These are phyloP conservation scores for Anguilla anguilla DNA, from an alignment of 2,797 vertebrate species.

Conservation along the genomic window DNA sequence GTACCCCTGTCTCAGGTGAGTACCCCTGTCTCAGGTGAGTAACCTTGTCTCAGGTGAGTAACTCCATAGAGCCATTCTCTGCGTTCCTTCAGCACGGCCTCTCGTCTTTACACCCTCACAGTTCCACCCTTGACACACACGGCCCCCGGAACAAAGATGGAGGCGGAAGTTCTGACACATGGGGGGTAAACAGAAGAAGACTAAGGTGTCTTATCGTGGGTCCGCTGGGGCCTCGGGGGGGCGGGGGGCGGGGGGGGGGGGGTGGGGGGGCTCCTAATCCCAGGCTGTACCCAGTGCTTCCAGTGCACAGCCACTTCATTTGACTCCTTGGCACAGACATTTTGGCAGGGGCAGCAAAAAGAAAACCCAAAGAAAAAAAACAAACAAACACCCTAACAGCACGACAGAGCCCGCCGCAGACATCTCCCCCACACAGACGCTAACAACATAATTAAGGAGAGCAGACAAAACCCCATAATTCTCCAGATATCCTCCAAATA, in stretches of 20 bases:
- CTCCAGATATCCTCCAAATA: not conserved
- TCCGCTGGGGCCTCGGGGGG: too few species aligned
- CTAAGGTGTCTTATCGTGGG: too few species aligned
- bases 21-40: too few species aligned
- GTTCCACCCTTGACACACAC: not conserved
- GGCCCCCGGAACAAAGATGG: not conserved
- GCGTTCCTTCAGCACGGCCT: not conserved
- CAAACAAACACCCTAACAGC: not conserved
- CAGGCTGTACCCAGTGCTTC: not conserved
- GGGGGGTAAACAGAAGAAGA: too few species aligned
- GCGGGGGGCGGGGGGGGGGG: too few species aligned
- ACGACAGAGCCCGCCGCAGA: not conserved
- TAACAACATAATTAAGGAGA: constrained; percentile 22
- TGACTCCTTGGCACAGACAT: not conserved
- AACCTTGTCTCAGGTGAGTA: not conserved
- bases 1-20: too few species aligned
- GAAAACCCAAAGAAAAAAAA: not conserved
- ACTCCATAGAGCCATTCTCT: not conserved
- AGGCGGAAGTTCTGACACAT: too few species aligned
- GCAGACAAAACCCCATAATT: constrained; percentile 21
- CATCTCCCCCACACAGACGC: not conserved
- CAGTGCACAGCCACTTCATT: not conserved
- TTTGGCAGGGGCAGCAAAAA: not conserved
- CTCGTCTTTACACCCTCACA: not conserved
- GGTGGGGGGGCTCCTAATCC: not conserved